A percentile compares a stretch with the other conserved stretches of the same genome.
These are phyloP conservation scores for Nemoura dubitans DNA, from an alignment of 2,888 invertebrate genomes.

Conservation along the genomic window DNA sequence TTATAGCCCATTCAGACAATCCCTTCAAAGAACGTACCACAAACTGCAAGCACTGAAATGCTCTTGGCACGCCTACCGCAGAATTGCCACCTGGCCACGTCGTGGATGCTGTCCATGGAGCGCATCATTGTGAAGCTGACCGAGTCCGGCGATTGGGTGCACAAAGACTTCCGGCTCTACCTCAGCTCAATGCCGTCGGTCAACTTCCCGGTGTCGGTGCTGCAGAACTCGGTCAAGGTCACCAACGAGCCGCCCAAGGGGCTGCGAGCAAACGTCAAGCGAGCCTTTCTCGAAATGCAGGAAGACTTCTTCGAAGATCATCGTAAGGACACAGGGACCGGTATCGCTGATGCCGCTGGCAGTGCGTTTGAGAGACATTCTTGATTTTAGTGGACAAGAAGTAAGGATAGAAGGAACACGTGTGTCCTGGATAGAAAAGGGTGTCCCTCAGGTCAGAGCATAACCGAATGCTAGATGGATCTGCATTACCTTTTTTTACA, in stretches of 20 bases:
- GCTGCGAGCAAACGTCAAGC: conserved; percentile 84
- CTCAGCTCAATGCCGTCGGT: conserved; percentile 90
- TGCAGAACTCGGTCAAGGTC: conserved; percentile 93
- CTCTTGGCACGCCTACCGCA: too few species aligned
- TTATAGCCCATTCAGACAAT: too few species aligned
- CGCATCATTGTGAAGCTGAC: conserved; percentile 77
- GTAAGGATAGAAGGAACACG: too few species aligned
- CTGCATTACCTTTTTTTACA: too few species aligned
- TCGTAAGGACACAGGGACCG: conserved; percentile 63
- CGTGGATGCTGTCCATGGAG: conserved; percentile 91
- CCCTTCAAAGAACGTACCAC: too few species aligned
- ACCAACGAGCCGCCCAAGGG: conserved; percentile 96
- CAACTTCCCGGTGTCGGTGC: conserved; percentile 87
- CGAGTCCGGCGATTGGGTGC: conserved; percentile 71
- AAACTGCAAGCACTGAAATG: too few species aligned
- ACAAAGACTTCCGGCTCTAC: conserved; percentile 81
- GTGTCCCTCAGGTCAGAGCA: too few species aligned
- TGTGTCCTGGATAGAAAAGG: too few species aligned
- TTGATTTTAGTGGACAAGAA: too few species aligned
- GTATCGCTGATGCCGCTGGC: too few species aligned
- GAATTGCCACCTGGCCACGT: conserved; percentile 93
- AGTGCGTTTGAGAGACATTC: too few species aligned
- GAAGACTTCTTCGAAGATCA: conserved; percentile 84
- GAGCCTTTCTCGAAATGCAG: conserved; percentile 81
- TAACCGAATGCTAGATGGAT: too few species aligned